phyloP scores from a whole-genome alignment of 2,888 invertebrate species.

The Blastobasis adustella region DNA sequence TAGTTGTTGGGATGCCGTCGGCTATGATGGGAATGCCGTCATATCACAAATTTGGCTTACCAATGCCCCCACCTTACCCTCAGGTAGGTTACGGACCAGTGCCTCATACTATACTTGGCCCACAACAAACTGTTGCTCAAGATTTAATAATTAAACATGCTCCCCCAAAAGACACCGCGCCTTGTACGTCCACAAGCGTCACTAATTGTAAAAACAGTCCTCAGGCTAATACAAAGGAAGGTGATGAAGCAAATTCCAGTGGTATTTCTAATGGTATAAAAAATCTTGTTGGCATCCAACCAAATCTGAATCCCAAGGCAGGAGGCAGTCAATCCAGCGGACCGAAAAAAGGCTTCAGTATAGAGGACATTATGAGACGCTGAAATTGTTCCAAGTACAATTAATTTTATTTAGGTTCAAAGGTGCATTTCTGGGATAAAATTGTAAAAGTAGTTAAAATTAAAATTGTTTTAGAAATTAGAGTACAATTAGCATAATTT shows the following conservation, averaged over 20 bases:
- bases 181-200: slow-evolving; percentile 54
- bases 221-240: slow-evolving; percentile 33
- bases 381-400: slow-evolving; percentile 43
- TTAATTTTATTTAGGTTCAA: not conserved
- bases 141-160: slow-evolving; percentile 71
- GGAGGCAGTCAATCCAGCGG: slow-evolving; percentile 75
- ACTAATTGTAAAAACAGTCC: slow-evolving; percentile 47
- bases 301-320: slow-evolving; percentile 61
- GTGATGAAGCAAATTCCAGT: slow-evolving; percentile 44
- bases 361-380: slow-evolving; percentile 93
- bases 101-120: slow-evolving; percentile 53
- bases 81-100: slow-evolving; percentile 58
- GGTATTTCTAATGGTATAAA: slow-evolving; percentile 66
- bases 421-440: slow-evolving; percentile 20
- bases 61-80: slow-evolving; percentile 61
- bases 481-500: slow-evolving; percentile 29
- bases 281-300: slow-evolving; percentile 69
- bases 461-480: slow-evolving; percentile 12
- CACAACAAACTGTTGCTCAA: slow-evolving; percentile 69
- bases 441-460: too few relatives aligned
- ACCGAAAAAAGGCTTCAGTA: slow-evolving; percentile 89
- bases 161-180: slow-evolving; percentile 59
- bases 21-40: slow-evolving; percentile 61
- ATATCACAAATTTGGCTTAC: slow-evolving; percentile 66
- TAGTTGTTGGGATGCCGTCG: slow-evolving; percentile 55